Evolutionary conservation across 2,113 vertebrate genomes (phyloP).

Genomic region (Gracilinanus agilis): DNA sequence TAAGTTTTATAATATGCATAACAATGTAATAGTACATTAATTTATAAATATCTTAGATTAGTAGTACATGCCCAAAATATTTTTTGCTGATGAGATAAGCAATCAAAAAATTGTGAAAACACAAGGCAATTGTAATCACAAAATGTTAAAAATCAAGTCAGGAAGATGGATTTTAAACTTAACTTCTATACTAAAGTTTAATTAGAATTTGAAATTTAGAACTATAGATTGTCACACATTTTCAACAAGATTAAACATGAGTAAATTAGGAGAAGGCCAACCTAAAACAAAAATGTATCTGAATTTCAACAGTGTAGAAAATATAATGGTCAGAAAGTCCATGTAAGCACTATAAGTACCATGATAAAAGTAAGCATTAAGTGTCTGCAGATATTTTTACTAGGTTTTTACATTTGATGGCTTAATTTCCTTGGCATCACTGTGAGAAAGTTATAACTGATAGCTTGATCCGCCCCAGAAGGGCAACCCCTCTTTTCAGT

Average conservation of each 20-base stretch:
- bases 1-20: background rate
- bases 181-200: conserved; percentile 35
- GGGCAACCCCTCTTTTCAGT: background rate
- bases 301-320: conserved; percentile 52
- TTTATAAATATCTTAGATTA: background rate
- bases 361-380: background rate
- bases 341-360: conserved; percentile 33
- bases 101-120: background rate
- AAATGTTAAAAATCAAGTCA: background rate
- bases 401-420: background rate
- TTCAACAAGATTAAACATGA: conserved; percentile 30
- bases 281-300: conserved; percentile 16
- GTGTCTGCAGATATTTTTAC: background rate
- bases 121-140: background rate
- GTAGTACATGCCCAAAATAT: background rate
- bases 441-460: background rate
- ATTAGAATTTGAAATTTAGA: conserved; percentile 42
- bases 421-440: background rate
- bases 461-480: background rate
- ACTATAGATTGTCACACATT: conserved; percentile 46
- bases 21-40: background rate
- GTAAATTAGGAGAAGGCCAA: background rate
- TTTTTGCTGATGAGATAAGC: background rate
- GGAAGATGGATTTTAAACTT: background rate
- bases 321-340: conserved; percentile 37